Base-by-base conservation (phyloP, 37 sponge, comb jelly and placozoan genomes). In the Geodia barretti region DNA sequence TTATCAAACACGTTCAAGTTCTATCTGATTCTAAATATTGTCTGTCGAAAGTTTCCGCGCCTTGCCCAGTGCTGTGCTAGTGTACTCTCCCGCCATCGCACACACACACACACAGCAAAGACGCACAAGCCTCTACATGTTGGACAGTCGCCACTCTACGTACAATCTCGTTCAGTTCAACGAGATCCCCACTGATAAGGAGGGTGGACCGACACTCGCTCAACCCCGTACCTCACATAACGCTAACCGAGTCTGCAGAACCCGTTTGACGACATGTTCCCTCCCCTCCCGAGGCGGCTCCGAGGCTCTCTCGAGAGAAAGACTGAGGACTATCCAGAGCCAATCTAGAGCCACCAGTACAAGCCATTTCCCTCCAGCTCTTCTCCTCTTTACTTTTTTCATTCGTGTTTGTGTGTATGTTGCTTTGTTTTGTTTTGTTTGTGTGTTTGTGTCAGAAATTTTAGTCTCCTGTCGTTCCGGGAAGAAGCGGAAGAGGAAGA, bases 401-500 rank as follows among this genome's bases (percentile, higher is more conserved):
- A n/a, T n/a, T n/a, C n/a, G 67, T 31, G 67, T 65, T 7, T 65
- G 67, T 30, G 32, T 31, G 67, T 31, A 14, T 47, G 54, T 47
- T 7, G 7, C 11, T 47, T 7, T 47, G 54, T 47, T 7, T 47
- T 7, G 7, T 7, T 47, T 7, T 47, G 54, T 47, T 7, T 47
- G 54, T 47, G 54, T 47, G 54, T 47, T 7, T 47, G 54, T 47
- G 54, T 47, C 75, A 98, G 95, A 71, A 92, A 98, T 63, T 93
- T 94, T 63, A 76, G 83, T 64, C 80, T 98, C 71, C 88, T 98
- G 37, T 98, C 99, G 0, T 98, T 98, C 82, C 96, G 97, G 17
- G 96, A 96, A 7, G 97, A 98, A 78, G 92, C 95, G 38, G 99
- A 96, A 63, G 96, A 95, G 28, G 94, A 95, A 39, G 96, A 95